Base-by-base conservation (phyloP, 2,113 vertebrate genomes). In the Archilochus colubris region DNA sequence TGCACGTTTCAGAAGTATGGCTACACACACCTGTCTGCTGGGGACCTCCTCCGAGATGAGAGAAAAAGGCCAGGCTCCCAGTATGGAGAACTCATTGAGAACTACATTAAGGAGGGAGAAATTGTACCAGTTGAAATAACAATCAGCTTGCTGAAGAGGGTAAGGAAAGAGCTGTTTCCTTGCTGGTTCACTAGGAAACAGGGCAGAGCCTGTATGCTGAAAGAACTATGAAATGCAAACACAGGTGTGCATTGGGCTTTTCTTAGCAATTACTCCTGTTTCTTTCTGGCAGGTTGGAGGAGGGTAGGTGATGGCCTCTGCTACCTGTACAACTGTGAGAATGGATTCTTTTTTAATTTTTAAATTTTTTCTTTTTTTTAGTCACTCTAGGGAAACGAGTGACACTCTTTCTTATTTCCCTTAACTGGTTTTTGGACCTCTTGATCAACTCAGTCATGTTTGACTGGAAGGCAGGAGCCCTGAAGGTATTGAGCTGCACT, bases 101-200 rank as follows among this genome's bases (percentile, higher is more conserved):
- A 73, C 95, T 98, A 98, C 96, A 99, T 99, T 92, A 99, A 98
- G 93, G 99, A 99, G 55, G 99, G 99, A 43, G 98, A 98, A 97
- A 99, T 99, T 7, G 99, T 99, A 33, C 99, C 99, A 0, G 99
- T 99, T 85, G 98, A 99, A 96, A 99, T 99, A 97, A 99, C 99
- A 78, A 99, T 99, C 98, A 98, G 98, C 92, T 96, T 99, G 90
- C 96, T 99, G 72, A 98, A 96, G 92, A 99, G 98, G 99, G 99
- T 99, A 97, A 95, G 98, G 70, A 76, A n/a, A 90, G 51, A 83
- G 38, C 59, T 31, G 0, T 86, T 92, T 91, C 69, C 58, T 66
- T 80, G 61, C 62, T 90, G 83, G 14, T 58, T 95, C 79, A 16
- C 40, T 69, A 57, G 85, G 63, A 23, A 79, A 59, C 82, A 54